These are phyloP conservation scores for Prorops nasuta DNA, from an alignment of 1,140 invertebrate genomes.

Conservation along the genomic window DNA sequence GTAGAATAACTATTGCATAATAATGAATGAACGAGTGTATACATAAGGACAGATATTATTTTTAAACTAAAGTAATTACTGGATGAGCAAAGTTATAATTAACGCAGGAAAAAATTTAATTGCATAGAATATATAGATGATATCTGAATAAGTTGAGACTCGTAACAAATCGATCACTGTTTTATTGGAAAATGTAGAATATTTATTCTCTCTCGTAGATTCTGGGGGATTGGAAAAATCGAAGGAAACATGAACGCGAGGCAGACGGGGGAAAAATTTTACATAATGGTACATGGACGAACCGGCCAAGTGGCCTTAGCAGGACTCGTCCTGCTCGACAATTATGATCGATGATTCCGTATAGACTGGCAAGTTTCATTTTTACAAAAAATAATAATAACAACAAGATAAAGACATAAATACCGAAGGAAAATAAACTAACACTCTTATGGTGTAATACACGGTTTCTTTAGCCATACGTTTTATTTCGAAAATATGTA, in stretches of 20 bases:
- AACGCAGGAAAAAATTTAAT: too few species aligned
- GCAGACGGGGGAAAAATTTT: constrained; percentile 6
- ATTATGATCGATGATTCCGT: constrained; percentile 19
- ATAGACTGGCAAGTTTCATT: not conserved
- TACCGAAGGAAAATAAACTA: too few species aligned
- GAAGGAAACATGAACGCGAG: not conserved
- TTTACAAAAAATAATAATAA: not conserved
- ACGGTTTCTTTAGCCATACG: not conserved
- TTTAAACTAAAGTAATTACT: too few species aligned
- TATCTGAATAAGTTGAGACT: too few species aligned
- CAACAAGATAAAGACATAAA: too few species aligned
- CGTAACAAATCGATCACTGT: too few species aligned
- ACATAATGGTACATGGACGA: constrained; percentile 21
- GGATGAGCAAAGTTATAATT: too few species aligned
- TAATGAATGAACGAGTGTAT: too few species aligned
- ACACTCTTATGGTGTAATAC: not conserved
- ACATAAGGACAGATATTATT: too few species aligned
- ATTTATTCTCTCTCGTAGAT: not conserved
- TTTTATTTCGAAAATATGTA: not conserved
- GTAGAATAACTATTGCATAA: too few species aligned
- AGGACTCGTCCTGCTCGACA: constrained; percentile 15
- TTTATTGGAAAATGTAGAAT: too few species aligned
- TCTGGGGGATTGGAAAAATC: not conserved
- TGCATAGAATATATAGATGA: too few species aligned
- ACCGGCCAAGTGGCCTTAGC: constrained; percentile 19